A percentile compares a stretch with the other conserved stretches of the same genome.
These are phyloP conservation scores for Gymnocypris eckloni DNA, from an alignment of 2,797 vertebrate genomes.

Conservation along the genomic window DNA sequence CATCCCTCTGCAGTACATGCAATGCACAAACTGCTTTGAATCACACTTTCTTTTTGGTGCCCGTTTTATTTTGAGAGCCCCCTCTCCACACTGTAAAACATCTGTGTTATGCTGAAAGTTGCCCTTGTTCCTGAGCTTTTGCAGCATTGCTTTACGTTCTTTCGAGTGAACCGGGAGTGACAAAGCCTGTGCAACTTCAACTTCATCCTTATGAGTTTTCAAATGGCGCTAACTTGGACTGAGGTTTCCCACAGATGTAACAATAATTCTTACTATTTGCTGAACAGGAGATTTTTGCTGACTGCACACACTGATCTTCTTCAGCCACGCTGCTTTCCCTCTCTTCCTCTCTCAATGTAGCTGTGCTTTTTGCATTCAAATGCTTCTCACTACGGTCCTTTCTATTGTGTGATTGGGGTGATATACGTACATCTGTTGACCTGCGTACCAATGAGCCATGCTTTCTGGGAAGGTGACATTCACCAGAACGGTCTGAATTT, in stretches of 20 bases:
- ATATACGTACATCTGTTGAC: neutral
- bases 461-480: neutral
- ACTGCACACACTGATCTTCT: constrained; percentile 6
- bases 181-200: no score
- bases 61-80: no score
- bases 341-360: neutral
- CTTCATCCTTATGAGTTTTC: no score
- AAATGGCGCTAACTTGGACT: no score
- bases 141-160: no score
- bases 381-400: neutral
- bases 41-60: no score
- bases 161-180: no score
- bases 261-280: neutral
- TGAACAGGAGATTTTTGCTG: neutral
- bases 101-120: no score
- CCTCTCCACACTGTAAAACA: no score
- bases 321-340: neutral
- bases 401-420: neutral
- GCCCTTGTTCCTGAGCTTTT: no score
- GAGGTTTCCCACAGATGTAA: constrained; percentile 8
- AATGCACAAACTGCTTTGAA: constrained; percentile 34
- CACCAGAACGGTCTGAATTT: neutral
- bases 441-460: neutral
- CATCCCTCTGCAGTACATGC: constrained; percentile 51
- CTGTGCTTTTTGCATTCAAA: neutral